Percentiles rank a stretch among this genome's conserved stretches.
Evolutionary conservation across 2,888 invertebrate genomes (phyloP).

Genomic region (Panopea generosa): DNA sequence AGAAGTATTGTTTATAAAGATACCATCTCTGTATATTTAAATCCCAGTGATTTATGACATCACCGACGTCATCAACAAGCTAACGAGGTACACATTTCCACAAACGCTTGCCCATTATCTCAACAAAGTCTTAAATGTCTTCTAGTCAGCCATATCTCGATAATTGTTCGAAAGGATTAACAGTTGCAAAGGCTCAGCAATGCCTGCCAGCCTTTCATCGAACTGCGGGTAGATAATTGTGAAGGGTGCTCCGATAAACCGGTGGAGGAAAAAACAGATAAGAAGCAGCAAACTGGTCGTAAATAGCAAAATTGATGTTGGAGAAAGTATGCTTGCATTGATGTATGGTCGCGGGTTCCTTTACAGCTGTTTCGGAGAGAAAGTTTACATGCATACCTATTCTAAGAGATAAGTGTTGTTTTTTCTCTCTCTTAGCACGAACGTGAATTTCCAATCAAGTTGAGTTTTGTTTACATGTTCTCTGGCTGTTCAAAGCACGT

Average conservation of each 20-base stretch:
- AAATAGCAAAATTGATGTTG: not conserved
- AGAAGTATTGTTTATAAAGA: no score
- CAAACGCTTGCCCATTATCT: not conserved
- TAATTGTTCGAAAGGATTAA: constrained; percentile 1
- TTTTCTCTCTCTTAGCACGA: no score
- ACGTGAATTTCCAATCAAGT: no score
- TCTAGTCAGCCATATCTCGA: not conserved
- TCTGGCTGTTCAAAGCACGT: no score
- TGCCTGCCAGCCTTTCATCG: not conserved
- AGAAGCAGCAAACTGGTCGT: not conserved
- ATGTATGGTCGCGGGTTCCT: not conserved
- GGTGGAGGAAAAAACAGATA: not conserved
- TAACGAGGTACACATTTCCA: not conserved
- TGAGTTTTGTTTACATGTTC: no score
- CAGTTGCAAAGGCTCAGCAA: not conserved
- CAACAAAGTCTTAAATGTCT: constrained; percentile 1
- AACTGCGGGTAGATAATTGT: not conserved
- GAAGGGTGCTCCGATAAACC: constrained; percentile 1
- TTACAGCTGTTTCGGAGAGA: not conserved
- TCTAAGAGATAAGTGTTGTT: no score
- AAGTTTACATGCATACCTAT: no score
- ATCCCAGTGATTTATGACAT: no score
- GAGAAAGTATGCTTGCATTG: not conserved
- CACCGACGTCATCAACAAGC: not conserved
- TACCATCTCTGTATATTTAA: no score